Percentiles rank a stretch among this genome's conserved stretches.
phyloP scores from a whole-genome alignment of 2,797 vertebrate species.

The Coracias cyanogaster region DNA sequence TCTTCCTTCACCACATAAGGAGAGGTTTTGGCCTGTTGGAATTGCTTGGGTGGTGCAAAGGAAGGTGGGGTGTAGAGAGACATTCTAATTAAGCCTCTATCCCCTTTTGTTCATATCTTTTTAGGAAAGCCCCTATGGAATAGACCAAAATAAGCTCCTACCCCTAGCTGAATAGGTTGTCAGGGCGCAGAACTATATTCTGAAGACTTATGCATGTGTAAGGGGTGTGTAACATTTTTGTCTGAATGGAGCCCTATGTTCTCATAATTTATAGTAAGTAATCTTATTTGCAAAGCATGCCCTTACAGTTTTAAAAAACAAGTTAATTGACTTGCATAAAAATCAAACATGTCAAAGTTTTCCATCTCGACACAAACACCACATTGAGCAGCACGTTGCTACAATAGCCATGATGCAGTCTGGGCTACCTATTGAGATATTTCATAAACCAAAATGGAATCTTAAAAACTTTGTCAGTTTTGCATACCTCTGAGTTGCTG shows the following conservation, averaged over 20 bases:
- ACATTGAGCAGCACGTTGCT: conserved; percentile 77
- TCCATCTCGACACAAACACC: conserved; percentile 80
- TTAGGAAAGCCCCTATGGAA: conserved; percentile 72
- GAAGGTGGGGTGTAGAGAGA: conserved; percentile 52
- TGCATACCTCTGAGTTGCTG: conserved; percentile 80
- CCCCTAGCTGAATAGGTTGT: conserved; percentile 69
- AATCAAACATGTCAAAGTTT: conserved; percentile 84
- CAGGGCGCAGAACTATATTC: conserved; percentile 77
- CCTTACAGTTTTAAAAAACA: conserved; percentile 84
- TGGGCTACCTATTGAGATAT: conserved; percentile 75
- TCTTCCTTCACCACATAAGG: conserved; percentile 60
- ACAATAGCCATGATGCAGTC: conserved; percentile 82
- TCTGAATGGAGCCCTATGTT: conserved; percentile 85
- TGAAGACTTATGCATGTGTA: conserved; percentile 78
- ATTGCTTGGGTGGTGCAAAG: conserved; percentile 64
- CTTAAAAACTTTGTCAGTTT: conserved; percentile 81
- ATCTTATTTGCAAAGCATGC: conserved; percentile 87
- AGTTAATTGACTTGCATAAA: conserved; percentile 86
- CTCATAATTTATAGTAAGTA: conserved; percentile 85
- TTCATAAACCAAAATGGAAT: conserved; percentile 83
- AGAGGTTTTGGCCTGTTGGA: conserved; percentile 55
- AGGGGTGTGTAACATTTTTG: conserved; percentile 81
- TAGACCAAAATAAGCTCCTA: conserved; percentile 74
- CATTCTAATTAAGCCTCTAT: conserved; percentile 71
- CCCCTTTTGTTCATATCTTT: conserved; percentile 68